Base-by-base conservation (phyloP, 2,888 invertebrate genomes). In the Tineola bisselliella region DNA sequence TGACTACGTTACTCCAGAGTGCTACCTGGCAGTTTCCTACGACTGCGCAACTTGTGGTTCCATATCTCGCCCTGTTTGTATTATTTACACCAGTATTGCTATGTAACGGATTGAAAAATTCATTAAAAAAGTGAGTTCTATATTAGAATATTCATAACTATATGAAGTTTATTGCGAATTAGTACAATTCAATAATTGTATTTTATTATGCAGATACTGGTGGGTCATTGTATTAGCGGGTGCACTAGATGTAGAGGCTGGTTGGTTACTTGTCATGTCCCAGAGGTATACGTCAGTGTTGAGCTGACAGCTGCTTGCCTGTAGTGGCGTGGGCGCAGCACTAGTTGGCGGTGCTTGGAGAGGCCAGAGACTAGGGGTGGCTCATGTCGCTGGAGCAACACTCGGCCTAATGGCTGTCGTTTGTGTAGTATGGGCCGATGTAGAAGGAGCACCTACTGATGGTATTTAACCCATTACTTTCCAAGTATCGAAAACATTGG, bases 281-380 rank as follows among this genome's bases (percentile, higher is more conserved):
- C 95, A 95, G 79, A 69, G 87, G 11, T 88, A 80, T 67, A 87
- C 87, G 0, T 88, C 87, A 0, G 87, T 84, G 48, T 68, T 87
- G 63, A 83, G 84, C 79, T 91, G 91, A 82, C 89, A 95, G 92
- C 87, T 96, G 72, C 82, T 96, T 69, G 94, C 95, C 65, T 95
- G 95, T 77, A 93, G 94, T 64, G 94, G 94, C 5, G 94, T 95
- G 61, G 94, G 95, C 0, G 92, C 93, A 10, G 94, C 95, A 4
- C 77, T 95, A 65, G 90, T 95, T 33, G 94, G 94, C 0, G 93
- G 93, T 68, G 88, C 94, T 0, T 91, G 94, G 79, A 86, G 95
- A 19, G 91, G 92, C 8, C 92, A 93, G 63, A 86, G 93, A 64
- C 92, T 94, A 64, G 90, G 91, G 59, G 89, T 92, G 69, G 90